Base-by-base conservation (phyloP, 2,797 vertebrate genomes). In the Leucoraja ocellata region DNA sequence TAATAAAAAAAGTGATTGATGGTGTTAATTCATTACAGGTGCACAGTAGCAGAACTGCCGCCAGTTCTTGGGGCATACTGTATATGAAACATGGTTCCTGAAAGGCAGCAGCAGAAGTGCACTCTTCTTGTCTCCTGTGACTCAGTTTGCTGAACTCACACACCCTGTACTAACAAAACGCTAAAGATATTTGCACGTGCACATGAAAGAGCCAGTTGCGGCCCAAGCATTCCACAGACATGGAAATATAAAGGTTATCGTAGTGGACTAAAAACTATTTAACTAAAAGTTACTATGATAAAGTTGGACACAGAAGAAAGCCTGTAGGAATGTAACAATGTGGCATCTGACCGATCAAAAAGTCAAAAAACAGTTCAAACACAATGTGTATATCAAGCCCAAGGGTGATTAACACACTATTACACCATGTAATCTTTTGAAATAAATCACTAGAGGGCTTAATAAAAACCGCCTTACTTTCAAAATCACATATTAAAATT, bases 241-340 rank as follows among this genome's bases (percentile, higher is more conserved):
- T 7, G 36, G 61, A n/a, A 61, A 8, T 32, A 7, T 10, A 65
- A n/a, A 3, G 14, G n/a, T 88, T 32, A 88, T 9, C 5, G 61
- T 68, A 11, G 11, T 68, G 61, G 63, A 68, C n/a, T 21, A 88
- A 88, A 68, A 88, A 14, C 36, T 68, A 65, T 88, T 88, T 36
- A 86, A 86, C n/a, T 86, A 86, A 63, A 86, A 86, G 83, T n/a
- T 88, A 88, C 36, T 36, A 32, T 21, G 61, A 88, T 14, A 68
- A 68, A 68, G 65, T 32, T 3, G 81, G 25, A 18, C 1, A 86
- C 28, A 88, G 61, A 68, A 39, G 18, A 88, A 68, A 18, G 13
- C n/a, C 6, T 68, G 32, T 86, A 14, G 61, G 65, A 88, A 68
- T 21, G 32, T 10, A 32, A 36, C 61, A 88, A 32, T 86, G 18